phyloP scores from a whole-genome alignment of 2,888 invertebrate species.

The Euplagia quadripunctaria region DNA sequence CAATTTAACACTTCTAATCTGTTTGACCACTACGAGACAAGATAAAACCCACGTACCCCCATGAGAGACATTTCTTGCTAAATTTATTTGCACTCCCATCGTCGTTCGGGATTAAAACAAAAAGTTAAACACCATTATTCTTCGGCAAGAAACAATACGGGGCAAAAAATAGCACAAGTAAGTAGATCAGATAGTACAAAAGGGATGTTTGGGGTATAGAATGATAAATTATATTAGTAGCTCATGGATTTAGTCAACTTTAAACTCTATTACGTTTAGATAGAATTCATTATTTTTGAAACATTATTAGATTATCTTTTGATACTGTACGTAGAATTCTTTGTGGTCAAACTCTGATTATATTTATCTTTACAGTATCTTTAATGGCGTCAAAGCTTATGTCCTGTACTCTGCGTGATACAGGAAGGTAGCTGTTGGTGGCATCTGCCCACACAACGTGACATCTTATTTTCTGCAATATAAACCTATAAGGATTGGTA shows the following conservation, averaged over 20 bases:
- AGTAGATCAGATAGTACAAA: constrained; percentile 83
- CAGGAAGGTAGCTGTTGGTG: constrained; percentile 82
- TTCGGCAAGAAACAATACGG: constrained; percentile 73
- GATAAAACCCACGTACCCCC: constrained; percentile 68
- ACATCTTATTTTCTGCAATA: constrained; percentile 76
- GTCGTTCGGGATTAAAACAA: constrained; percentile 73
- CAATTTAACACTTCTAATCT: constrained; percentile 78
- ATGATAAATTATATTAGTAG: constrained; percentile 77
- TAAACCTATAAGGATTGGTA: constrained; percentile 70
- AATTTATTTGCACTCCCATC: constrained; percentile 80
- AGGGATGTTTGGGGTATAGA: constrained; percentile 73
- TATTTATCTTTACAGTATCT: constrained; percentile 80
- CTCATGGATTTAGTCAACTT: constrained; percentile 41
- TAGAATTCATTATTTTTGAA: constrained; percentile 50
- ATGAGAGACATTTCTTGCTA: constrained; percentile 64
- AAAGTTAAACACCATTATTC: constrained; percentile 74
- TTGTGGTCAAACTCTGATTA: constrained; percentile 83
- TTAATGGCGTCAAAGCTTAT: constrained; percentile 84
- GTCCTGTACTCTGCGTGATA: constrained; percentile 82
- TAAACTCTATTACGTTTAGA: not conserved
- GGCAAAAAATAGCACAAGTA: constrained; percentile 77
- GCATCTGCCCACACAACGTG: constrained; percentile 80
- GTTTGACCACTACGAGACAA: constrained; percentile 62
- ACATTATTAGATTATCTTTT: constrained; percentile 14
- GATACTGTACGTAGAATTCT: constrained; percentile 51